A percentile compares a stretch with the other conserved stretches of the same genome.
phyloP scores from a whole-genome alignment of 2,113 vertebrate species.

The Grantiella picta region DNA sequence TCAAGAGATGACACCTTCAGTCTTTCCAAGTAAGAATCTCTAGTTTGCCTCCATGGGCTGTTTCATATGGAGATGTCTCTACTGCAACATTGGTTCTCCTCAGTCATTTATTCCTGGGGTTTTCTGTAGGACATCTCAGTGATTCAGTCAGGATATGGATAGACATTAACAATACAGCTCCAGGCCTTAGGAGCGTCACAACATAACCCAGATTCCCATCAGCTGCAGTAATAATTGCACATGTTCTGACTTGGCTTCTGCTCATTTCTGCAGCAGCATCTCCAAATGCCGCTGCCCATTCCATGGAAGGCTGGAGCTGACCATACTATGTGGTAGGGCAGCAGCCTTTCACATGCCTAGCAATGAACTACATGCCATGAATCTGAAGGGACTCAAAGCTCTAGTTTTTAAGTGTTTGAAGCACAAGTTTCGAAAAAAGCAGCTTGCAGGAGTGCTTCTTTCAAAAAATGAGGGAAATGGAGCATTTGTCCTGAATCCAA shows the following conservation, averaged over 20 bases:
- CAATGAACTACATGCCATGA: background rate
- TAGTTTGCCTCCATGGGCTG: background rate
- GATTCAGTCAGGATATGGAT: background rate
- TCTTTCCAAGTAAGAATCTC: background rate
- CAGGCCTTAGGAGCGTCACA: background rate
- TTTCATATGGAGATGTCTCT: background rate
- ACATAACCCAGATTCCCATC: background rate
- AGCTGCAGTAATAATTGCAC: background rate
- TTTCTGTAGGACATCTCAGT: background rate
- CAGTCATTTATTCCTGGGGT: background rate
- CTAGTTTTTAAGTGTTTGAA: background rate
- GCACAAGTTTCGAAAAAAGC: background rate
- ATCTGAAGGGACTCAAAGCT: background rate
- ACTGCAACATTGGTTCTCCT: background rate
- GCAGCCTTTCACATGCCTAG: background rate
- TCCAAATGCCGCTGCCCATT: background rate
- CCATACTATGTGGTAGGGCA: background rate
- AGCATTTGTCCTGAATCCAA: slow-evolving; percentile 22
- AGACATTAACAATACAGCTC: background rate
- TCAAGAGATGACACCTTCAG: background rate
- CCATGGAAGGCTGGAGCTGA: background rate
- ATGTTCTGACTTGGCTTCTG: background rate
- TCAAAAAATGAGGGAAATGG: background rate
- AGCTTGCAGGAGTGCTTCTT: background rate
- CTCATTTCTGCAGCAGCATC: background rate